Conservation (phyloP, 1,140 invertebrate species). For the Zaprionus davidi region DNA sequence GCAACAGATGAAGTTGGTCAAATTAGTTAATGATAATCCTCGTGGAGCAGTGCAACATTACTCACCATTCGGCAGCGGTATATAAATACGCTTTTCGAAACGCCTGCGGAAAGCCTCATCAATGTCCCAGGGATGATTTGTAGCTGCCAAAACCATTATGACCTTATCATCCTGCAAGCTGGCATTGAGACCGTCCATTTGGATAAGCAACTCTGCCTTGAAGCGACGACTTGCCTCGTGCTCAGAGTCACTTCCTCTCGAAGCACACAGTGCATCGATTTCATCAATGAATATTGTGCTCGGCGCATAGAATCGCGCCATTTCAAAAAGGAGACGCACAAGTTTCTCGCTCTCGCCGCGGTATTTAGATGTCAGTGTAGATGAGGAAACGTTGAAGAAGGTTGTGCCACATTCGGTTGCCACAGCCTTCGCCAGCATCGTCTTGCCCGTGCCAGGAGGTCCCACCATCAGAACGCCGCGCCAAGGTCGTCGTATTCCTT, state of each 20-base stretch:
- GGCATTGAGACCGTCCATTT: constrained; percentile 96
- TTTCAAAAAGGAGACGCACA: constrained; percentile 98
- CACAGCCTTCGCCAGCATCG: constrained; percentile 98
- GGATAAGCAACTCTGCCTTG: constrained; percentile 99
- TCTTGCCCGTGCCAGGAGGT: constrained; percentile 96
- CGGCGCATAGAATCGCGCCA: constrained; percentile 99
- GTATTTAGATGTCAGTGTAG: constrained; percentile 98
- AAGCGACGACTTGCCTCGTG: constrained; percentile 99
- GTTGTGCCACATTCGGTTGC: constrained; percentile 99
- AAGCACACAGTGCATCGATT: constrained; percentile 98
- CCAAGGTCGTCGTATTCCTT: constrained; percentile 94
- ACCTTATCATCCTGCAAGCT: constrained; percentile 88
- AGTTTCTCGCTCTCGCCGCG: constrained; percentile 99
- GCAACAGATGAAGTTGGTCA: constrained; percentile 1
- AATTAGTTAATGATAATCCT: background rate
- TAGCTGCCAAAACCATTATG: constrained; percentile 99
- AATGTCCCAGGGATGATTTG: constrained; percentile 99
- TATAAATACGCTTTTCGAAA: constrained; percentile 99
- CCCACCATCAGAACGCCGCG: constrained; percentile 90
- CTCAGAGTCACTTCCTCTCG: constrained; percentile 97
- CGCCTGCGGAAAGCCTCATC: constrained; percentile 98
- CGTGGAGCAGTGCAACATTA: background rate
- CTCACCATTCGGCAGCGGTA: constrained; percentile 95
- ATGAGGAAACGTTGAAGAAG: constrained; percentile 99
- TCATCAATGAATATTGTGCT: constrained; percentile 99